phyloP scores from a whole-genome alignment of 1,140 invertebrate species.

The Anastrepha obliqua region DNA sequence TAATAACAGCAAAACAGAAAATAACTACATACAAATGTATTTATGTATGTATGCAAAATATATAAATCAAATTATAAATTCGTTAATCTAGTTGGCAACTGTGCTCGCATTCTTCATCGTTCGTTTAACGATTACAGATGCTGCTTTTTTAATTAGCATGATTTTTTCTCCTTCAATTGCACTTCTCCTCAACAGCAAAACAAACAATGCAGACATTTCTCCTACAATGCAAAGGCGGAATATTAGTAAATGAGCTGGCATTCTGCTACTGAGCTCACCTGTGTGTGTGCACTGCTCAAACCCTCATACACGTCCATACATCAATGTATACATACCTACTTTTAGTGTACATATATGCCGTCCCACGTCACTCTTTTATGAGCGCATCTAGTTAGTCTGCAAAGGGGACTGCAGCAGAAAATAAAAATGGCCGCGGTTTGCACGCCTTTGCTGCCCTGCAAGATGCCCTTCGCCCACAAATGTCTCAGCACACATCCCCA shows the following conservation, averaged over 20 bases:
- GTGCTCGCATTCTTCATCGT: not conserved
- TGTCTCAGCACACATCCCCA: not conserved
- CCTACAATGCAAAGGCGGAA: not conserved
- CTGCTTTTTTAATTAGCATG: not conserved
- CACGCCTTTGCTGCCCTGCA: constrained; percentile 53
- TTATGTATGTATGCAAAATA: not conserved
- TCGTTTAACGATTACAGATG: not conserved
- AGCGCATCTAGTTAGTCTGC: not conserved
- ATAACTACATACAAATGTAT: not conserved
- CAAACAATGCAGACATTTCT: not conserved
- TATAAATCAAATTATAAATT: not conserved
- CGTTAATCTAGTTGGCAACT: not conserved
- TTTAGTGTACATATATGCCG: not conserved
- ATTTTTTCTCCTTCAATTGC: not conserved
- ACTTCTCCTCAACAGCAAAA: not conserved
- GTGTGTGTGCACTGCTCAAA: not conserved
- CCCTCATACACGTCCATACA: no score
- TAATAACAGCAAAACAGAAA: not conserved
- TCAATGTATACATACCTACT: not conserved
- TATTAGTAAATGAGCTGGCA: not conserved
- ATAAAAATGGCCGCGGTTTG: constrained; percentile 44
- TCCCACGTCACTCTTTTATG: not conserved
- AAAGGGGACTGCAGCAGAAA: constrained; percentile 35
- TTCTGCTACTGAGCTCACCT: not conserved
- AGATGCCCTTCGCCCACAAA: constrained; percentile 6